A percentile compares a stretch with the other conserved stretches of the same genome.
Evolutionary conservation across 2,113 vertebrate species (phyloP).

Genomic region (Ia io): DNA sequence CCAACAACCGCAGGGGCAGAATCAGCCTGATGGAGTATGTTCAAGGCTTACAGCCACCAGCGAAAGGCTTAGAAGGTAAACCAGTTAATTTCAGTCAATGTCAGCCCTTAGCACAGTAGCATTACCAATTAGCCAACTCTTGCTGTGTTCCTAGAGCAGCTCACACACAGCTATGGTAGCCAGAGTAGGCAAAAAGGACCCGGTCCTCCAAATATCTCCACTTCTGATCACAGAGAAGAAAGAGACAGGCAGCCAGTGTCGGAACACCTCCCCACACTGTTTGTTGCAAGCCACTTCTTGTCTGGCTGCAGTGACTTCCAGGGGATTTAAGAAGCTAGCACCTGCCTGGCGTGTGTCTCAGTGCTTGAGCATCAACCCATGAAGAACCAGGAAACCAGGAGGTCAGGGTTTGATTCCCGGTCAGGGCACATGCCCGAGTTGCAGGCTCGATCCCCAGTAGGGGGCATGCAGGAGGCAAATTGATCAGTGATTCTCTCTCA

Average conservation of each 20-base stretch:
- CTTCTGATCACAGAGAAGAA: neutral
- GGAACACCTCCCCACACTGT: fast-evolving
- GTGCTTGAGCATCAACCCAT: too few species aligned
- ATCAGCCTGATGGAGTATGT: neutral
- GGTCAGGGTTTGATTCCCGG: too few species aligned
- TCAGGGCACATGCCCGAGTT: too few species aligned
- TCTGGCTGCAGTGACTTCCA: neutral
- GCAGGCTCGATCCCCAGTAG: too few species aligned
- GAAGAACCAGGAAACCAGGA: too few species aligned
- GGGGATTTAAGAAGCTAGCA: neutral
- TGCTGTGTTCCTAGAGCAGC: neutral
- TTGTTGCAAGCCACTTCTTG: neutral
- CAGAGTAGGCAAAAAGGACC: neutral
- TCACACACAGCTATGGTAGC: neutral
- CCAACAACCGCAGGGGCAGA: neutral
- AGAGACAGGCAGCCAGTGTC: neutral
- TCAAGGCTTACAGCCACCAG: neutral
- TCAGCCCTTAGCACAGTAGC: neutral
- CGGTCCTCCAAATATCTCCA: neutral
- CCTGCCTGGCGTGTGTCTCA: too few species aligned
- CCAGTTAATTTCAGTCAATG: neutral
- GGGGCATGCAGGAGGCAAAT: too few species aligned
- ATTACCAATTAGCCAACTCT: neutral
- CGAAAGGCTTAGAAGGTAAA: neutral
- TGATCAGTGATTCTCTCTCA: too few species aligned